A percentile compares a stretch with the other conserved stretches of the same genome.
phyloP scores from a whole-genome alignment of 2,888 invertebrate species.

The Ochropleura plecta region DNA sequence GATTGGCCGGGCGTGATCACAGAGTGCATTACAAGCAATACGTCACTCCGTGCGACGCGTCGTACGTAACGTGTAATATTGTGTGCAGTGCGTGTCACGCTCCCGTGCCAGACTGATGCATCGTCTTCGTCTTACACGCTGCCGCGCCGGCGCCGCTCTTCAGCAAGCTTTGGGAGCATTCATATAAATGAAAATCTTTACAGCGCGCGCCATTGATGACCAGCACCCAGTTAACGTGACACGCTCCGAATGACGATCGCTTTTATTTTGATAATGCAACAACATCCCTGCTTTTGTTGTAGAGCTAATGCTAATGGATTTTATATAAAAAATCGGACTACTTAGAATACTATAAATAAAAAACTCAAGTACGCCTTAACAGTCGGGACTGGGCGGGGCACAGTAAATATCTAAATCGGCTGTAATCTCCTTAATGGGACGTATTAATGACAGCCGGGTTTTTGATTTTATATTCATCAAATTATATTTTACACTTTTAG shows the following conservation, averaged over 20 bases:
- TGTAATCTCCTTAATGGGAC: too few relatives aligned
- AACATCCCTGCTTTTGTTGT: not conserved
- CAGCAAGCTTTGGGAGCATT: not conserved
- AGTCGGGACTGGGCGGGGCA: too few relatives aligned
- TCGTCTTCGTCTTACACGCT: slow-evolving; percentile 3
- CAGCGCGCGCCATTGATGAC: not conserved
- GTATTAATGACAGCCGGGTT: too few relatives aligned
- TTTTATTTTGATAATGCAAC: not conserved
- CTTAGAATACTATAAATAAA: too few relatives aligned
- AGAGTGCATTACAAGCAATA: slow-evolving; percentile 22
- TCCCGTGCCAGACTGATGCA: slow-evolving; percentile 14
- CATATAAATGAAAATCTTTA: slow-evolving; percentile 5
- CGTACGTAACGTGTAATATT: slow-evolving; percentile 14
- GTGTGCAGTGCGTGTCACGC: not conserved
- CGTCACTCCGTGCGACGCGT: slow-evolving; percentile 10
- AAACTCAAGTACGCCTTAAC: too few relatives aligned
- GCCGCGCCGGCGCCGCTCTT: not conserved
- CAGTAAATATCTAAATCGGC: too few relatives aligned
- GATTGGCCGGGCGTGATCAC: slow-evolving; percentile 3
- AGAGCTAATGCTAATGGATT: not conserved
- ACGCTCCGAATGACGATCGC: not conserved
- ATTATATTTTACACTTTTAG: too few relatives aligned
- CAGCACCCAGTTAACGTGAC: not conserved
- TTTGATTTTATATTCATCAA: too few relatives aligned
- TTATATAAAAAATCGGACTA: too few relatives aligned